Base-by-base conservation (phyloP, 2,113 vertebrate species). In the Mohoua ochrocephala region DNA sequence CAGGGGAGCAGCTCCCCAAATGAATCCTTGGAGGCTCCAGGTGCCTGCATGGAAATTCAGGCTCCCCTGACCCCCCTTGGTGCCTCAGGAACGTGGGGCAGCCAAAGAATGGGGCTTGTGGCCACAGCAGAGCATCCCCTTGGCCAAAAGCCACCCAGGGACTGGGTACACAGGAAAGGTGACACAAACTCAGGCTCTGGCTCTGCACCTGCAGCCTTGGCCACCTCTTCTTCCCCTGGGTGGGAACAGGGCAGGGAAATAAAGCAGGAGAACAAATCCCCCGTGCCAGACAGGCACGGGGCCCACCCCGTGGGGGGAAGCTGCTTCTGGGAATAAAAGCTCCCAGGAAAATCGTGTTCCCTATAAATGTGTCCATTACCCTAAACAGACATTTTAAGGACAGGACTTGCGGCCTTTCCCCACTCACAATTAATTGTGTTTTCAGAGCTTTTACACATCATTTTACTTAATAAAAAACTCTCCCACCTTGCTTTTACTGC, bases 61-160 rank as follows among this genome's bases (percentile, higher is more conserved):
- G 59, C 24, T 69, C 53, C 69, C 33, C 39, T 5, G 14, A 6
- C 9, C 16, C 31, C 53, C 44, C 5, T 0, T 7, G 33, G 5
- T 7, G 21, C 35, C n/a, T 45, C 6, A 7, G 42, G 22, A 41
- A 31, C 7, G 1, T 0, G 5, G 20, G 33, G 6, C 52, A 83
- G 26, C 35, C 15, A 0, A 10, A 17, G n/a, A 17, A 13, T 0
- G 4, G 49, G 52, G 21, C 27, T 8, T 4, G 37, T 12, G 61
- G 61, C 27, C 49, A 30, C 18, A n/a, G 64, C 54, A 68, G 39
- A 44, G 3, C 27, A 27, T 22, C 35, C 27, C 75, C 19, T 7
- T 5, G 39, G 52, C n/a, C 63, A 56, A 54, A 63, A 65, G 8
- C 14, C 59, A 14, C 35, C 7, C 23, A 30, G 23, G n/a, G 39